Percentiles rank a stretch among this genome's conserved stretches.
Evolutionary conservation across 2,113 vertebrate genomes (phyloP).

Genomic region (Emydura subglobosa): DNA sequence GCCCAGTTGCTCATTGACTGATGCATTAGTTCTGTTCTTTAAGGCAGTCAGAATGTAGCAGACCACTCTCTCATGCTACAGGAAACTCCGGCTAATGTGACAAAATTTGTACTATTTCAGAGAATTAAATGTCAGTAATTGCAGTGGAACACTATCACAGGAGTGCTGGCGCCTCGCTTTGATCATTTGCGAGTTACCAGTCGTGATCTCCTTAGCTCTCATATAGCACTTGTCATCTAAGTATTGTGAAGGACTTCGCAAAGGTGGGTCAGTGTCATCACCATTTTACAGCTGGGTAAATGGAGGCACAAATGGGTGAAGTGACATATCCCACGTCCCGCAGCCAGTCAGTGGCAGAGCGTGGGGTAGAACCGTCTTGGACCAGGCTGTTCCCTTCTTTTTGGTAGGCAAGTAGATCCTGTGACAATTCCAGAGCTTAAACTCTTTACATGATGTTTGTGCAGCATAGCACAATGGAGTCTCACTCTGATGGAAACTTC

Average conservation of each 20-base stretch:
- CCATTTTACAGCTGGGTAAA: background rate
- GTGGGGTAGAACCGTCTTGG: background rate
- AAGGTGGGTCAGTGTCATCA: background rate
- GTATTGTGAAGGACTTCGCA: background rate
- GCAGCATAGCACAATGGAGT: background rate
- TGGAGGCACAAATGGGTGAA: background rate
- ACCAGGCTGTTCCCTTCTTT: background rate
- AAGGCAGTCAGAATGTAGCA: background rate
- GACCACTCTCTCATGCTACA: background rate
- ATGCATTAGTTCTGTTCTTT: background rate
- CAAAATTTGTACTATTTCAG: background rate
- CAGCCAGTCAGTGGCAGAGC: background rate
- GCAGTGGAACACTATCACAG: background rate
- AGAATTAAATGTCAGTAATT: background rate
- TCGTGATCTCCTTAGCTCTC: background rate
- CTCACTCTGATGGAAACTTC: background rate
- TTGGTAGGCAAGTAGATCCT: background rate
- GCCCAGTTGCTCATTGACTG: background rate
- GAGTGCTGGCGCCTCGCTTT: background rate
- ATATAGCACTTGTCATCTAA: background rate
- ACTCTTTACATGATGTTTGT: background rate
- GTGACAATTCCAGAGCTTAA: background rate
- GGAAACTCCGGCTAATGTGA: background rate
- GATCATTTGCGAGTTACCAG: background rate
- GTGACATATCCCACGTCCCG: background rate